Conservation (phyloP, 37 sponge, comb jelly and placozoan genomes). For the Theonella swinhoei region DNA sequence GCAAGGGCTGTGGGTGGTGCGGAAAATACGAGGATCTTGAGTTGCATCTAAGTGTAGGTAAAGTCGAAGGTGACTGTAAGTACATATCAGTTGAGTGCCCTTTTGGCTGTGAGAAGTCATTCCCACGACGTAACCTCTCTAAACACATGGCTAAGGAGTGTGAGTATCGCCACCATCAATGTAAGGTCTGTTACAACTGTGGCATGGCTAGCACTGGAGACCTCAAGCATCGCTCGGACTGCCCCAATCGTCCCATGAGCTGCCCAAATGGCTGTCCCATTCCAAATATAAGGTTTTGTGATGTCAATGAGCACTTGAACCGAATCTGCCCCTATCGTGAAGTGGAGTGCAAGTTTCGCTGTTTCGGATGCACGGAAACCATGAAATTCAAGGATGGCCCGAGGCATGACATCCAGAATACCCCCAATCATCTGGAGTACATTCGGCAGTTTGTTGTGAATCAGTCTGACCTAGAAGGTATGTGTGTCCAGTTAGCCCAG, state of each 20-base stretch:
- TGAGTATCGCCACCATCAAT: background rate
- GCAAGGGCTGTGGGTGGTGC: slow-evolving; percentile 9
- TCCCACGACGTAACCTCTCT: slow-evolving; percentile 4
- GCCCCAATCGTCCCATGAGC: background rate
- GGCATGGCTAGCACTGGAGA: background rate
- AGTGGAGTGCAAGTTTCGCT: background rate
- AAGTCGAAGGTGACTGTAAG: slow-evolving; percentile 4
- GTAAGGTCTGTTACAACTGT: background rate
- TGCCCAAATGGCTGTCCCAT: slow-evolving; percentile 20
- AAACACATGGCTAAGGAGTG: background rate
- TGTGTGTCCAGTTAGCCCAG: background rate
- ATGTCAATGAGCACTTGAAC: background rate
- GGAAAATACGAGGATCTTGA: slow-evolving; percentile 1
- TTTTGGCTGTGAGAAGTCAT: background rate
- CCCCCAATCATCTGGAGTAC: background rate
- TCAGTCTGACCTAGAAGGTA: background rate
- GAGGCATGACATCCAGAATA: background rate
- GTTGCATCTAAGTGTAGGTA: slow-evolving; percentile 1
- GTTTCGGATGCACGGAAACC: background rate
- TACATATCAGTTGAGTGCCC: slow-evolving; percentile 1
- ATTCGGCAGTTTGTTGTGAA: background rate
- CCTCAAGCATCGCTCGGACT: background rate
- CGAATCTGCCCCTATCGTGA: slow-evolving; percentile 12
- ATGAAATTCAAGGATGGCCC: background rate
- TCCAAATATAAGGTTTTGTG: background rate